Conservation (phyloP, 2,113 vertebrate genomes). For the Epinephelus lanceolatus region DNA sequence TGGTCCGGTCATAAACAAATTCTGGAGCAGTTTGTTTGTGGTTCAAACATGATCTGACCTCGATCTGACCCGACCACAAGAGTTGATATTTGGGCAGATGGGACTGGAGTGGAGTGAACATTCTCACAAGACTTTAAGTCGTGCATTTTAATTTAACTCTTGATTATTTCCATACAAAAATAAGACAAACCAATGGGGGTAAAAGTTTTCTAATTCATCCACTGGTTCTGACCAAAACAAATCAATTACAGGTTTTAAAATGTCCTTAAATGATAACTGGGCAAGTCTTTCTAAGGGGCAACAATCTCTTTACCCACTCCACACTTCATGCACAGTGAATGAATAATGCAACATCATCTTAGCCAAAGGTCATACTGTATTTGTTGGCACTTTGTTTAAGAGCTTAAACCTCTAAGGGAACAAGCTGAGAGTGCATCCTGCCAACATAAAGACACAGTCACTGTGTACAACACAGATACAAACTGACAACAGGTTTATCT, state of each 20-base stretch:
- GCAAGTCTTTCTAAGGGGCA: not conserved
- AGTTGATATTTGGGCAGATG: too few relatives aligned
- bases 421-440: not conserved
- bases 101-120: not conserved
- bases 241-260: not conserved
- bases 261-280: not conserved
- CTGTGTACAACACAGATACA: not conserved
- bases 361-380: slow-evolving; percentile 10
- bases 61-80: too few relatives aligned
- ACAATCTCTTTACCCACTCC: not conserved
- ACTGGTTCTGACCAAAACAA: not conserved
- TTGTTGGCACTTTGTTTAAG: slow-evolving; percentile 19
- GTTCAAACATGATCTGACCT: too few relatives aligned
- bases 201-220: not conserved
- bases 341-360: slow-evolving; percentile 29
- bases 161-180: not conserved
- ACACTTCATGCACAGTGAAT: not conserved
- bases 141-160: not conserved
- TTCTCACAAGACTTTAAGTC: not conserved
- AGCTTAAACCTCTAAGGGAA: slow-evolving; percentile 14
- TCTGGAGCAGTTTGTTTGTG: not conserved
- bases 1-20: not conserved
- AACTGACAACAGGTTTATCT: not conserved
- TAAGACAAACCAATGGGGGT: not conserved
- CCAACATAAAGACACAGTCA: not conserved